Conservation (phyloP, 92 coral and sea anemone genomes). For the Zoanthus solanderi region DNA sequence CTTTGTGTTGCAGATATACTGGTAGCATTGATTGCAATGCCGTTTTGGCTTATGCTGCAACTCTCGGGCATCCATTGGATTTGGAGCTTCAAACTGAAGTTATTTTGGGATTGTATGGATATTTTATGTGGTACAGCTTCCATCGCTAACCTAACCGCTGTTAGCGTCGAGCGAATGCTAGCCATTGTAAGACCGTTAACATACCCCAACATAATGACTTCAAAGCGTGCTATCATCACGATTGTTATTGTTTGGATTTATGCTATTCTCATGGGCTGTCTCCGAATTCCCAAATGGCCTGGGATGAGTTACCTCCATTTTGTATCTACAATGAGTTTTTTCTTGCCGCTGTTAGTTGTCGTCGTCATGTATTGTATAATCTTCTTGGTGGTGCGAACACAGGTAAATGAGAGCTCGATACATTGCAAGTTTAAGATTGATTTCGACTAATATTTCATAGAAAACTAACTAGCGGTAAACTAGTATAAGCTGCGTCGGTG, state of each 20-base stretch:
- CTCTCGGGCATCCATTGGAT: slow-evolving; percentile 66
- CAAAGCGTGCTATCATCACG: slow-evolving; percentile 42
- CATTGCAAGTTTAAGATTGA: too few species aligned
- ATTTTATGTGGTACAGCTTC: slow-evolving; percentile 42
- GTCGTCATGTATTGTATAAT: slow-evolving; percentile 87
- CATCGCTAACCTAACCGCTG: slow-evolving; percentile 44
- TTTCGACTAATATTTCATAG: too few species aligned
- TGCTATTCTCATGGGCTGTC: slow-evolving; percentile 42
- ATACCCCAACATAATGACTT: slow-evolving; percentile 55
- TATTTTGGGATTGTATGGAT: slow-evolving; percentile 44
- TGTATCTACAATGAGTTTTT: slow-evolving; percentile 73
- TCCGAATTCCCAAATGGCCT: slow-evolving; percentile 66
- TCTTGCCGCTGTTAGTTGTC: slow-evolving; percentile 82
- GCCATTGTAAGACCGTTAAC: slow-evolving; percentile 62
- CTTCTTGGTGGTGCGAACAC: slow-evolving; percentile 87
- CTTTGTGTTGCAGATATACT: slow-evolving; percentile 89
- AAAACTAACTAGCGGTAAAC: too few species aligned
- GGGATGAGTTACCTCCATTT: slow-evolving; percentile 76
- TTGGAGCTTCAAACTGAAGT: slow-evolving; percentile 28
- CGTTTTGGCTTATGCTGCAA: slow-evolving; percentile 85
- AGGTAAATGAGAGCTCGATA: slow-evolving; percentile 14
- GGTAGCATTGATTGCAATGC: slow-evolving; percentile 85
- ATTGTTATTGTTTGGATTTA: slow-evolving; percentile 53
- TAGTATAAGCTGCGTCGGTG: too few species aligned
- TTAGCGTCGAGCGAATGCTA: slow-evolving; percentile 57